Base-by-base conservation (phyloP, 2,888 invertebrate species). In the Drosophila rubida region DNA sequence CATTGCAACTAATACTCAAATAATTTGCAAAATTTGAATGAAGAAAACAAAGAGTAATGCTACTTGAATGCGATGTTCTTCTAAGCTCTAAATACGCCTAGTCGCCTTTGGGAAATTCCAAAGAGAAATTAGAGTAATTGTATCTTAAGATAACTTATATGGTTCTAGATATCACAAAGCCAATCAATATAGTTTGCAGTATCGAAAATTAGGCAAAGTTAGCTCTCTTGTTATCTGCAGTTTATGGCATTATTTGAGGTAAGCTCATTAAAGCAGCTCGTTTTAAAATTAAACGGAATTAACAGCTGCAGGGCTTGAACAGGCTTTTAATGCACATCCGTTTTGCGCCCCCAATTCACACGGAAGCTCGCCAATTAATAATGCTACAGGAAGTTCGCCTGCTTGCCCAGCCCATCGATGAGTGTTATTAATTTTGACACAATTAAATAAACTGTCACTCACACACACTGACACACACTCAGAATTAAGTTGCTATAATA, bases 391-490 rank as follows among this genome's bases (percentile, higher is more conserved):
- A 8, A 25, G 1, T 27, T 27, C 4, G 14, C 7, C 16, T 13
- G 11, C 11, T 25, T 7, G 5, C 9, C 4, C 27, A 39, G 9
- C 4, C n/a, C 8, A 16, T 39, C 7, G 4, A 37, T 37, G 14
- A 3, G 58, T 67, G 59, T 44, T 49, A 44, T 46, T 48, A 19
- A 55, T 25, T 62, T 58, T 23, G 54, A 60, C 57, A 53, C 25
- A 57, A 51, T 59, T 45, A 46, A 73, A 59, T 25, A 64, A 16
- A 27, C 13, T 45, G 41, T 45, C 25, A 19, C 13, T n/a, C n/a
- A n/a, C n/a, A n/a, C n/a, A n/a, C n/a, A n/a, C n/a, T n/a, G n/a
- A n/a, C n/a, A n/a, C n/a, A 66, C 46, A 51, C 45, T 6, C 37
- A 54, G 9, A 49, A 53, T 49, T 41, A 46, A 49, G 49, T 22